Evolutionary conservation across 2,113 vertebrate species (phyloP).

Genomic region (Phrynosoma blainvillii): DNA sequence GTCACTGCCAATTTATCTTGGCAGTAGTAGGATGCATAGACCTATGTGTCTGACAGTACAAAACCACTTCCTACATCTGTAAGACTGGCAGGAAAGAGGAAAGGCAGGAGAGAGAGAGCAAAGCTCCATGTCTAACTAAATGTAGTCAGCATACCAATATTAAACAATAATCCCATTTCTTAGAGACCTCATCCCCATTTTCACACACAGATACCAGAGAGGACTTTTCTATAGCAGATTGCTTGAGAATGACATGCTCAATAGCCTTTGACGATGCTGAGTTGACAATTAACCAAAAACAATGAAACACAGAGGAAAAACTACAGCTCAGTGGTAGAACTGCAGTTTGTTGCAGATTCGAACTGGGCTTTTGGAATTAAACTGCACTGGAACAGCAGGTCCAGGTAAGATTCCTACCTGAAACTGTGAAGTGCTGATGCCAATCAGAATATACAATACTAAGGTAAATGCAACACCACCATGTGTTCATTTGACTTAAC

Average conservation of each 20-base stretch:
- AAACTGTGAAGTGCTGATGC: not conserved
- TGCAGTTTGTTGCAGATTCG: not conserved
- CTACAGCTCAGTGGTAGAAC: too few relatives aligned
- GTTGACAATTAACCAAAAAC: not conserved
- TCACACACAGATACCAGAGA: not conserved
- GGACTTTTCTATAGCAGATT: not conserved
- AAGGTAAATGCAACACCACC: not conserved
- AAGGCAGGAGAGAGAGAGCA: not conserved
- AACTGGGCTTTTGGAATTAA: not conserved
- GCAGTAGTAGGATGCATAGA: too few relatives aligned
- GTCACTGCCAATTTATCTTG: too few relatives aligned
- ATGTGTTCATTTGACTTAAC: not conserved
- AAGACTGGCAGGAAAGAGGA: not conserved
- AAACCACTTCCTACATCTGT: not conserved
- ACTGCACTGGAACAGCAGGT: not conserved
- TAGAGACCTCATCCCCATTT: not conserved
- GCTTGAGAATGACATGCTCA: not conserved
- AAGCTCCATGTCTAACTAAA: not conserved
- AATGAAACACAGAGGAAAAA: not conserved
- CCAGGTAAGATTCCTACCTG: not conserved
- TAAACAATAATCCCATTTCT: not conserved
- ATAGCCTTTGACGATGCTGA: not conserved
- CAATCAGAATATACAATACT: not conserved
- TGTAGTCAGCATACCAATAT: too few relatives aligned
- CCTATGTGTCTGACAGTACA: not conserved